phyloP scores from a whole-genome alignment of 2,797 vertebrate genomes.

The Numenius phaeopus region DNA sequence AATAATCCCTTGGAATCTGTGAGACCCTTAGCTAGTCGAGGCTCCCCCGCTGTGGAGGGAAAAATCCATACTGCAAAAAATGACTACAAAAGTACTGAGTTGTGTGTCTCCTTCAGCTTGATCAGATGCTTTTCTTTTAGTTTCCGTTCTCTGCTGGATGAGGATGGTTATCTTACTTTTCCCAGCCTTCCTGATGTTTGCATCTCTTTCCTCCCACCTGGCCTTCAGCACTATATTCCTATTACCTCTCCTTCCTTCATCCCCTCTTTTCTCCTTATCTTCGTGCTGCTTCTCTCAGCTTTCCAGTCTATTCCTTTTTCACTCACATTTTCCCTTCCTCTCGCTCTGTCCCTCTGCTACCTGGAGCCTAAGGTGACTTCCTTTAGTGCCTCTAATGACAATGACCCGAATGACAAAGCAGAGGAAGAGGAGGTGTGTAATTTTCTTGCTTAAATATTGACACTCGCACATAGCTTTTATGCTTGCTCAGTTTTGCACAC shows the following conservation, averaged over 20 bases:
- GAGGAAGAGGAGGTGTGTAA: slow-evolving; percentile 90
- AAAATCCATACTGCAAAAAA: not conserved
- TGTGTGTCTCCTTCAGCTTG: slow-evolving; percentile 77
- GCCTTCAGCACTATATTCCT: slow-evolving; percentile 83
- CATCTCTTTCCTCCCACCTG: slow-evolving; percentile 79
- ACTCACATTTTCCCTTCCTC: slow-evolving; percentile 90
- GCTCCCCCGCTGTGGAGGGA: slow-evolving; percentile 6
- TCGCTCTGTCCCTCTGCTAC: slow-evolving; percentile 92
- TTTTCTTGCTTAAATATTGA: slow-evolving; percentile 79
- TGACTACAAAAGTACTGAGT: slow-evolving; percentile 43
- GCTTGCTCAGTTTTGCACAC: slow-evolving; percentile 34
- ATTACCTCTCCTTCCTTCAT: slow-evolving; percentile 89
- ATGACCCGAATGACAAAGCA: slow-evolving; percentile 79
- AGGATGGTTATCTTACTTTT: slow-evolving; percentile 79
- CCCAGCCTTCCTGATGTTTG: slow-evolving; percentile 83
- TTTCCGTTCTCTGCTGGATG: slow-evolving; percentile 80
- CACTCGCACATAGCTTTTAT: slow-evolving; percentile 32
- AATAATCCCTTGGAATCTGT: not conserved
- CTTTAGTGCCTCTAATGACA: slow-evolving; percentile 72
- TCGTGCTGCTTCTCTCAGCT: slow-evolving; percentile 90
- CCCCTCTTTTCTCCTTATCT: slow-evolving; percentile 89
- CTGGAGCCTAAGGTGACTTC: slow-evolving; percentile 86
- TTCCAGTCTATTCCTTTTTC: slow-evolving; percentile 91
- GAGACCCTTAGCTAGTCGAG: slow-evolving; percentile 19
- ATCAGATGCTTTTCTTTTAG: slow-evolving; percentile 77